phyloP scores from a whole-genome alignment of 2,888 invertebrate genomes.

The Lasiommata megera region DNA sequence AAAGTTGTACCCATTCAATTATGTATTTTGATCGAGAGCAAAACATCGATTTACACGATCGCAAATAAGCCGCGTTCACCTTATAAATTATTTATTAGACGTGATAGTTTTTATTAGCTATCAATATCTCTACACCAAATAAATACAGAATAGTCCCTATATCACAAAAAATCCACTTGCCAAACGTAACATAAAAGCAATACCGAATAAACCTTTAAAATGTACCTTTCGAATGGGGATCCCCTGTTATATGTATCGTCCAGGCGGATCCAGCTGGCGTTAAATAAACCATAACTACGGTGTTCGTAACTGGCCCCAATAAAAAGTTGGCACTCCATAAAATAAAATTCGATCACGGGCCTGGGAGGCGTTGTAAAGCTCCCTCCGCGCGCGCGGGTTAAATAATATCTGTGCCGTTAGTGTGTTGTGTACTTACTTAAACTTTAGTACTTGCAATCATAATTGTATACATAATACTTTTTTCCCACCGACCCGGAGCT shows the following conservation, averaged over 20 bases:
- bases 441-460: too few relatives aligned
- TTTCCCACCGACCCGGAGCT: too few relatives aligned
- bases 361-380: constrained; percentile 52
- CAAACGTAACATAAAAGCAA: constrained; percentile 8
- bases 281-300: constrained; percentile 73
- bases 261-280: constrained; percentile 66
- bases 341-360: constrained; percentile 67
- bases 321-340: constrained; percentile 65
- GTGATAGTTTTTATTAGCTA: too few relatives aligned
- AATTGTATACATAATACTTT: too few relatives aligned
- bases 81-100: too few relatives aligned
- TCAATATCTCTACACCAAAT: too few relatives aligned
- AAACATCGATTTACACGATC: too few relatives aligned
- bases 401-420: constrained; percentile 35
- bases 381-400: constrained; percentile 51
- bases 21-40: too few relatives aligned
- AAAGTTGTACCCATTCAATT: too few relatives aligned
- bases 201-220: constrained; percentile 18
- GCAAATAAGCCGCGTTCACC: too few relatives aligned
- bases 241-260: constrained; percentile 23
- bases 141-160: neutral
- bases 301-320: constrained; percentile 54
- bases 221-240: constrained; percentile 24
- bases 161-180: neutral
- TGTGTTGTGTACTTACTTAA: too few relatives aligned